Conservation (phyloP, 64 coral and sea anemone species). For the Porites lutea region DNA sequence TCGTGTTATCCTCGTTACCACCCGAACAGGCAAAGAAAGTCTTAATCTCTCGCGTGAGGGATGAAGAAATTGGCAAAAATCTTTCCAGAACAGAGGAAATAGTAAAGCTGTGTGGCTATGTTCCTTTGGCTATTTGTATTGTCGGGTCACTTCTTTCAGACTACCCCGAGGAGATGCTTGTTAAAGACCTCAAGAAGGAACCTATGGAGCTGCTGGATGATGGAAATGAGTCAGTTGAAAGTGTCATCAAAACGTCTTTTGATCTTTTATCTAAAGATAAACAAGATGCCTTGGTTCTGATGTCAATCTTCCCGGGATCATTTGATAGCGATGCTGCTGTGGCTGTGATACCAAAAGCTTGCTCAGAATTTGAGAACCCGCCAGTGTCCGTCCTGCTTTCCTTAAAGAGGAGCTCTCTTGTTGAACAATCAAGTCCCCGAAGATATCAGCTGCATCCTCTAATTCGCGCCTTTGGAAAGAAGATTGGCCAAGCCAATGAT, state of each 20-base stretch:
- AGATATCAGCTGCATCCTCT: conserved; percentile 52
- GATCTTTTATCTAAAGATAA: not conserved
- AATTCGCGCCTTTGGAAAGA: conserved; percentile 17
- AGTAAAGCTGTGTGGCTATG: conserved; percentile 25
- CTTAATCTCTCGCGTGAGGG: conserved; percentile 3
- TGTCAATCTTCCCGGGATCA: conserved; percentile 39
- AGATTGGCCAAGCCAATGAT: not conserved
- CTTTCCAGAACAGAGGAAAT: not conserved
- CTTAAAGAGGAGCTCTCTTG: conserved; percentile 15
- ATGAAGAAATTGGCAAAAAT: not conserved
- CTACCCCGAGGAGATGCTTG: conserved; percentile 4
- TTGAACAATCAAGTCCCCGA: not conserved
- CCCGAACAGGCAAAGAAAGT: not conserved
- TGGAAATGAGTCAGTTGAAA: not conserved
- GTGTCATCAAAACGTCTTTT: conserved; percentile 25
- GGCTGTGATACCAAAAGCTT: not conserved
- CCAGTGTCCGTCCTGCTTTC: not conserved
- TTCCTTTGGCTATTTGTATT: conserved; percentile 58
- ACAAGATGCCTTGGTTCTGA: not conserved
- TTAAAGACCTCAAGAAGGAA: not conserved
- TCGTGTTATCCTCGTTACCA: not conserved
- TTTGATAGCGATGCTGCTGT: conserved; percentile 53
- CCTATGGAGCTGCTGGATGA: not conserved
- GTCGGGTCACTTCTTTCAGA: conserved; percentile 33
- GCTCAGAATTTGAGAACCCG: not conserved